Conservation (phyloP, 2,888 invertebrate genomes). For the Agrenia bidenticulata region DNA sequence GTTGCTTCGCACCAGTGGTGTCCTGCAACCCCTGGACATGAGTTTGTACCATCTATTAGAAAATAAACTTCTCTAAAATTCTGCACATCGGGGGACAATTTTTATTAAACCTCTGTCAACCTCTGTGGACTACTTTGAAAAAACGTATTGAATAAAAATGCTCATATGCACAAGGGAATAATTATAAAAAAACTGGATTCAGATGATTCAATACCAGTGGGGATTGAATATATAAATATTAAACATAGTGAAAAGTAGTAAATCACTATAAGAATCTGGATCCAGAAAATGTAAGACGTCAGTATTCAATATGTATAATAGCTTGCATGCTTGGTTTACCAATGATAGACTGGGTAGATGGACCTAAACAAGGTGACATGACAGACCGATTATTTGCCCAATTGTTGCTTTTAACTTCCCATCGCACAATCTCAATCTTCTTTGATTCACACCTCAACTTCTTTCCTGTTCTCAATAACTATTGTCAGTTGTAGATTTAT, state of each 20-base stretch:
- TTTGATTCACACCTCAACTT: slow-evolving; percentile 1
- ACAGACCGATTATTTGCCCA: slow-evolving; percentile 11
- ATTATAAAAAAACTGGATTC: too few species aligned
- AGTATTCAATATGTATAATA: background rate
- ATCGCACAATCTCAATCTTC: background rate
- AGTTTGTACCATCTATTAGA: too few species aligned
- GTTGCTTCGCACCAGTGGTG: too few species aligned
- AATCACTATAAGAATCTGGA: too few species aligned
- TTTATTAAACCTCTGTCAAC: too few species aligned
- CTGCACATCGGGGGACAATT: slow-evolving; percentile 16
- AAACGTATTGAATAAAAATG: too few species aligned
- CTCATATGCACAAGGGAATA: background rate
- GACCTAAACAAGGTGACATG: slow-evolving; percentile 7
- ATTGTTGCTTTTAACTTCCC: slow-evolving; percentile 8
- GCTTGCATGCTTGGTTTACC: background rate
- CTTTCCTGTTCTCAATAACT: slow-evolving; percentile 3
- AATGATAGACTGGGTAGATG: background rate
- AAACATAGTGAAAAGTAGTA: too few species aligned
- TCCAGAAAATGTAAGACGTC: too few species aligned
- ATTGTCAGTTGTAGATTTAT: slow-evolving; percentile 2
- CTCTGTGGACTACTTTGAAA: too few species aligned
- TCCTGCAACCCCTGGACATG: too few species aligned
- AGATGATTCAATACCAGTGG: too few species aligned
- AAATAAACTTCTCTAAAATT: slow-evolving; percentile 1
- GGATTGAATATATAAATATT: too few species aligned